Evolutionary conservation across 2,113 vertebrate species (phyloP), one percentile per base, ranked within the genome.

Genomic region (Saguinus midas): DNA sequence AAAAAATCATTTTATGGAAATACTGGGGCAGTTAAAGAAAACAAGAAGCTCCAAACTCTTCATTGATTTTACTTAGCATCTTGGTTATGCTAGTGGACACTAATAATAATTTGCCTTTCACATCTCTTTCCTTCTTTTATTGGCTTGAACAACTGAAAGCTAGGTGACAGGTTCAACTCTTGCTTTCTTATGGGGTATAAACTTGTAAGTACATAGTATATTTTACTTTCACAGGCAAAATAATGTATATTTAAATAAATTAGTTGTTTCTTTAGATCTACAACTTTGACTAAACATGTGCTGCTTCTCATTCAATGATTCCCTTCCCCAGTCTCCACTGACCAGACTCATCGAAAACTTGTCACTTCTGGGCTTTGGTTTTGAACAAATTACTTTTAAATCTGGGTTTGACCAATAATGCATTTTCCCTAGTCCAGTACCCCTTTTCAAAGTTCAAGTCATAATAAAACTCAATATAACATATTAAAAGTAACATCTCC

Each of bases 61-160:
- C n/a, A 58, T 25, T 79, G 57, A 45, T 87, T 87, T 73, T 37
- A 85, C 55, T 91, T 35, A 89, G 40, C 37, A 97, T 73, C 40
- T 43, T 57, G 17, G 18, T 82, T 40, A 21, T 80, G 8, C 40
- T 75, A 1, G 40, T 23, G 27, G 32, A 93, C 17, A 43, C 18
- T 27, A 93, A 89, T 70, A 94, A 78, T 27, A 76, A 76, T 96
- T 95, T 90, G 50, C 48, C 75, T 61, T 43, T 90, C 73, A n/a
- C 72, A 68, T 25, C 89, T 80, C 85, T 35, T 64, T 76, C 64
- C 70, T 66, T 21, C 32, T 9, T 80, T 86, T 48, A 89, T 5
- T 89, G 35, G 21, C 23, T 84, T 80, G n/a, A 95, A 66, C 90
- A 87, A 96, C 70, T 89, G 23, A 95, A 91, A 85, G 87, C 12